Evolutionary conservation across 2,888 invertebrate genomes (phyloP).

Genomic region (Nipponacmea schrenckii): DNA sequence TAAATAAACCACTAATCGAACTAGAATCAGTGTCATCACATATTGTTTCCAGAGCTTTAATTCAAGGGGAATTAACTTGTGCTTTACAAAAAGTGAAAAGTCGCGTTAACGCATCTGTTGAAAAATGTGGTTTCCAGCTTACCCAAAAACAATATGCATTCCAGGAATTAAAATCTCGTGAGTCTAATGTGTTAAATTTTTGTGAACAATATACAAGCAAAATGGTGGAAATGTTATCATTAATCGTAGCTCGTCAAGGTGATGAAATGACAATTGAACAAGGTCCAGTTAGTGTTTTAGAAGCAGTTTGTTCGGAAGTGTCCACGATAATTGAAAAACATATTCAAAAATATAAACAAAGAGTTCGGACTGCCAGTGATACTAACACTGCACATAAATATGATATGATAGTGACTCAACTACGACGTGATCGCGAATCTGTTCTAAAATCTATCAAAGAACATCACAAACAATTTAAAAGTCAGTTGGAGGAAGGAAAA

Average conservation of each 20-base stretch:
- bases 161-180: slow-evolving; percentile 42
- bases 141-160: slow-evolving; percentile 37
- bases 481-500: slow-evolving; percentile 18
- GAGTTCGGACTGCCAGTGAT: slow-evolving; percentile 29
- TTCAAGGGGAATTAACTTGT: slow-evolving; percentile 61
- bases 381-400: slow-evolving; percentile 34
- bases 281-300: slow-evolving; percentile 38
- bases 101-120: slow-evolving; percentile 68
- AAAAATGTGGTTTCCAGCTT: slow-evolving; percentile 25
- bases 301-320: slow-evolving; percentile 39
- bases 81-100: slow-evolving; percentile 72
- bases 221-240: slow-evolving; percentile 32
- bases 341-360: slow-evolving; percentile 38
- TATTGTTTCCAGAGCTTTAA: slow-evolving; percentile 46
- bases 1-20: slow-evolving; percentile 43
- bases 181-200: slow-evolving; percentile 41
- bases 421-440: slow-evolving; percentile 29
- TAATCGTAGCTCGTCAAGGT: slow-evolving; percentile 36
- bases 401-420: slow-evolving; percentile 35
- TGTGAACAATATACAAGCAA: slow-evolving; percentile 43
- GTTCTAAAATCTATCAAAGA: slow-evolving; percentile 27
- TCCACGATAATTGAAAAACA: slow-evolving; percentile 40
- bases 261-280: slow-evolving; percentile 40
- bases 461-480: slow-evolving; percentile 29
- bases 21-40: slow-evolving; percentile 50